These are phyloP conservation scores for Lithobates sylvaticus DNA, from an alignment of 2,797 vertebrate species.

Conservation along the genomic window DNA sequence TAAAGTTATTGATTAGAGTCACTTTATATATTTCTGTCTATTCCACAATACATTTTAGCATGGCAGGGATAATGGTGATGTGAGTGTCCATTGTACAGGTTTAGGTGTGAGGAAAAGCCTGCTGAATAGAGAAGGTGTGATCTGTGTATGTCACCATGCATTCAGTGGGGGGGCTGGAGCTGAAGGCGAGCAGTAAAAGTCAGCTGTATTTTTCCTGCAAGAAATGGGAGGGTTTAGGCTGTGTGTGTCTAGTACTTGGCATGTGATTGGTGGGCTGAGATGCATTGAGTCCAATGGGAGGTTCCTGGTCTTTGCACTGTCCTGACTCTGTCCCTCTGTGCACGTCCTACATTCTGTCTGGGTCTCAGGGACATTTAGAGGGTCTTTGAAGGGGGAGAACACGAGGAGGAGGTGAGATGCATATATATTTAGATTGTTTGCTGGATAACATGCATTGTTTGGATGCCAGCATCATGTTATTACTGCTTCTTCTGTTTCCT, in stretches of 20 bases:
- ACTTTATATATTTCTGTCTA: too few species aligned
- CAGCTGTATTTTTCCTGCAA: neutral
- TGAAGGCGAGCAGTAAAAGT: neutral
- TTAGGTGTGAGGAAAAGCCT: too few species aligned
- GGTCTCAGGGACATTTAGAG: constrained; percentile 59
- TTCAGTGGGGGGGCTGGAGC: neutral
- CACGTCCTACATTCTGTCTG: constrained; percentile 53
- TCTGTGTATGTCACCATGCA: neutral
- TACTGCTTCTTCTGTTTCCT: neutral
- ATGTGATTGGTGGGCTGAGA: constrained; percentile 27
- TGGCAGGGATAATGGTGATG: too few species aligned
- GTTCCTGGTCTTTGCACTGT: constrained; percentile 49
- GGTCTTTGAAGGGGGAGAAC: constrained; percentile 54
- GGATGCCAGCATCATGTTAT: constrained; percentile 25
- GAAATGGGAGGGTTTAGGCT: constrained; percentile 5
- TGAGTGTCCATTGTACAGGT: too few species aligned
- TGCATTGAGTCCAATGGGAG: constrained; percentile 37
- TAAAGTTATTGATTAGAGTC: too few species aligned
- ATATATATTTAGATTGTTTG: constrained; percentile 60
- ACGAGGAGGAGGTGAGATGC: constrained; percentile 56
- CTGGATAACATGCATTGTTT: constrained; percentile 43
- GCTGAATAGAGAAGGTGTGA: neutral
- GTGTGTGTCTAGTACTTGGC: neutral
- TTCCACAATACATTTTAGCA: too few species aligned
- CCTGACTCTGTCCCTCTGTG: constrained; percentile 23